Evolutionary conservation across 2,888 invertebrate species (phyloP), one percentile per base, ranked within the genome.

Genomic region (Tigriopus californicus): DNA sequence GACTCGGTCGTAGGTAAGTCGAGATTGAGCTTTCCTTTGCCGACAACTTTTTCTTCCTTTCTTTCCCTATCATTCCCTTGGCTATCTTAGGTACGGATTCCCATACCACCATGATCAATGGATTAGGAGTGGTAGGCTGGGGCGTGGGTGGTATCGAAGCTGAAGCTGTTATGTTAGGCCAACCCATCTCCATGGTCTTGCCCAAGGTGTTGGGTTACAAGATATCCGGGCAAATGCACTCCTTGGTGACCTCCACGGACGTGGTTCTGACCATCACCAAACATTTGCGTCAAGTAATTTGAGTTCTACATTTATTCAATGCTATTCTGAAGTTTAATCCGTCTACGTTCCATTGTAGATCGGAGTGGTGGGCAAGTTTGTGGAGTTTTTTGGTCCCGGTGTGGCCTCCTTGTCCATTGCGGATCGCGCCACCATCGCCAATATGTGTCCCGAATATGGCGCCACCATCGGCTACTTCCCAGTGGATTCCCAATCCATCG

Each of bases 351-450:
- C 62, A 52, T 62, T 57, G 62, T 66, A 89, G 65, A 70, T 94
- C 52, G 97, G 97, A 44, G 95, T 97, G 5, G 97, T 97, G 58
- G 94, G 94, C 2, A 95, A 95, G 69, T 97, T 97, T 74, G 95
- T 98, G 6, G 97, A 98, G 74, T 98, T 98, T 74, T 97, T 85
- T 72, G 97, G 97, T 0, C 83, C 90, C 0, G 97, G 97, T 2
- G 90, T 95, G 2, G 72, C 80, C 0, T 83, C 85, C 58, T 73
- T 98, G 2, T 90, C 90, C 60, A 91, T 98, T 62, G 95, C 97
- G 0, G 97, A 98, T 74, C 76, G 97, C 48, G 94, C 97, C 0
- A 97, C 97, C 0, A 90, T 98, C 58, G 87, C 92, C 64, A 98
- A 98, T 74, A 97, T 98, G 97, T 92, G 92, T 68, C 97, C 97